A percentile compares a stretch with the other conserved stretches of the same genome.
Evolutionary conservation across 2,888 invertebrate genomes (phyloP).

Genomic region (Microplitis deprimator): DNA sequence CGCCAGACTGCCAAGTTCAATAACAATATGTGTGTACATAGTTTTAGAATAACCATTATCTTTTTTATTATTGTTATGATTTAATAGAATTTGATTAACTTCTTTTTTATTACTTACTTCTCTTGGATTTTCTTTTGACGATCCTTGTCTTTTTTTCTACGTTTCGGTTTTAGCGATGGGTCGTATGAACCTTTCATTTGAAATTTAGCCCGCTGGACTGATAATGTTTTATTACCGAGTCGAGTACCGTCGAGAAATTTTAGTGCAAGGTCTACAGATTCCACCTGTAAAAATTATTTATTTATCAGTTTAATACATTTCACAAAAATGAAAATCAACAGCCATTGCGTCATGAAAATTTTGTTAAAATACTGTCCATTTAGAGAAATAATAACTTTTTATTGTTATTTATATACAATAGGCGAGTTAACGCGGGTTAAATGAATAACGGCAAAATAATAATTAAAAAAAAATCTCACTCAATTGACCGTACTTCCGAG

Average conservation of each 20-base stretch:
- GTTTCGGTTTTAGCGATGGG: conserved; percentile 92
- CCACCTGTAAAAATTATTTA: conserved; percentile 74
- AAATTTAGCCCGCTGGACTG: conserved; percentile 94
- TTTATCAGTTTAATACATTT: not conserved
- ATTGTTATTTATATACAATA: conserved; percentile 20
- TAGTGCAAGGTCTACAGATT: conserved; percentile 94
- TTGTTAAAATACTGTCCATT: not conserved
- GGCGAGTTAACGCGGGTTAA: conserved; percentile 40
- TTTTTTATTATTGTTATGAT: too few species aligned
- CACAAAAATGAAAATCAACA: not conserved
- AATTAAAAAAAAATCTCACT: conserved; percentile 46
- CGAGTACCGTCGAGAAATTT: conserved; percentile 91
- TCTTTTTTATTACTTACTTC: conserved; percentile 75
- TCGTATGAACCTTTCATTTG: conserved; percentile 95
- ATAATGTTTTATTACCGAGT: conserved; percentile 84
- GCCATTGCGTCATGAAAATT: not conserved
- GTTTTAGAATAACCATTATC: too few species aligned
- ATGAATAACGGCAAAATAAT: not conserved
- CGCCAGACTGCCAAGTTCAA: too few species aligned
- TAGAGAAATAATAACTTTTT: not conserved
- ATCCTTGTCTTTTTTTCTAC: conserved; percentile 87
- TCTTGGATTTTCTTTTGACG: conserved; percentile 93
- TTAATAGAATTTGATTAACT: not conserved
- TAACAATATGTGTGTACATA: too few species aligned
- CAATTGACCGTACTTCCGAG: conserved; percentile 52